Evolutionary conservation across 2,797 vertebrate genomes (phyloP), one percentile per base, ranked within the genome.

Genomic region (Bovichtus variegatus): DNA sequence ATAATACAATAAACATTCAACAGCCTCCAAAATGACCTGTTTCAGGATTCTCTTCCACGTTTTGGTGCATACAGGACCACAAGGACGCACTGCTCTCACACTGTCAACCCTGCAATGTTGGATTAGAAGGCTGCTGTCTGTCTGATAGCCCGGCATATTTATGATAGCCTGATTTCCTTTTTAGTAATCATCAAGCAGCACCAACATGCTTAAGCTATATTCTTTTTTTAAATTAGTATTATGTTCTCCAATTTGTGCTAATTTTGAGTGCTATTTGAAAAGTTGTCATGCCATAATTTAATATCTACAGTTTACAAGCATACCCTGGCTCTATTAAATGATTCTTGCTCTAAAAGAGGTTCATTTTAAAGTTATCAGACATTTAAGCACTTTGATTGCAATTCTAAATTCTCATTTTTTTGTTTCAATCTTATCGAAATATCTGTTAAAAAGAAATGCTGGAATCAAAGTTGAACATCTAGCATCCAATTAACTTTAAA

Each of bases 401-500:
- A n/a, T n/a, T n/a, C n/a, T n/a, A 64, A 58, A 53, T 31, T 36
- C 25, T 23, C 51, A 0, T 4, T 16, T 44, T 78, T 59, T 38
- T 47, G 49, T 57, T 50, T 49, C 41, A 4, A 71, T 50, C 38
- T 15, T 11, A 54, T 7, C 12, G 2, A 57, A 51, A 31, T 34
- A n/a, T 34, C 19, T 58, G 25, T 16, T 9, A 23, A 58, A 51
- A 43, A 38, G 13, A 71, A 40, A 38, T 5, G 1, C 23, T n/a
- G 16, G 4, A 58, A 70, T 64, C 54, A 76, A 68, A 77, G 64
- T 57, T 80, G 38, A 81, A 80, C 43, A 76, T 64, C 46, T 21
- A 29, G 47, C 4, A 53, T 61, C 49, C 25, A 58, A 60, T 79
- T 76, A 71, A 76, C 60, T 81, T 76, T 63, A 80, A 75, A 84